Conservation (phyloP, 2,888 invertebrate species). For the Epicampocera succincta region DNA sequence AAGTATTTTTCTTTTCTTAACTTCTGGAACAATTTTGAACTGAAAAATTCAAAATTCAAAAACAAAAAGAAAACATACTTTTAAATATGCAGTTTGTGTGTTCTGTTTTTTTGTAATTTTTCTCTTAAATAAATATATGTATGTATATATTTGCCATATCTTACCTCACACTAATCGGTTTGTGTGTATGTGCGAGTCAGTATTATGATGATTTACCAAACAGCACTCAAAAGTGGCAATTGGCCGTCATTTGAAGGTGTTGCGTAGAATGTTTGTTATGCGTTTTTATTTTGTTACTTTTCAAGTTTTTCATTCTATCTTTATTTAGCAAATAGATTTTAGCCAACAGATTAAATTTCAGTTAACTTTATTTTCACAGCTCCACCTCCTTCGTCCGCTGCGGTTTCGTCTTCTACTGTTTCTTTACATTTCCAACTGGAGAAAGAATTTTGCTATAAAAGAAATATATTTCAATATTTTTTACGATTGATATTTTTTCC, state of each 20-base stretch:
- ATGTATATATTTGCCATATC: background rate
- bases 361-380: conserved; percentile 41
- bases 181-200: background rate
- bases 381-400: conserved; percentile 15
- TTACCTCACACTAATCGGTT: background rate
- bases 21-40: too few relatives aligned
- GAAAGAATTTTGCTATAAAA: conserved; percentile 31
- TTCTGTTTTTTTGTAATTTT: background rate
- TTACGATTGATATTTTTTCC: conserved; percentile 59
- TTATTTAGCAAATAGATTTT: conserved; percentile 57
- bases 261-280: conserved; percentile 55
- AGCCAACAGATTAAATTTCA: conserved; percentile 62
- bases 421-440: conserved; percentile 19
- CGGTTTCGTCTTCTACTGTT: background rate
- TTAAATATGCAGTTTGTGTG: background rate
- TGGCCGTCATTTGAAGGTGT: conserved; percentile 68
- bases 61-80: too few relatives aligned
- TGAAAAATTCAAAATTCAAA: too few relatives aligned
- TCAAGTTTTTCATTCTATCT: conserved; percentile 26
- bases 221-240: conserved; percentile 67
- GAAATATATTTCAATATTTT: conserved; percentile 63
- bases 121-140: background rate
- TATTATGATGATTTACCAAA: conserved; percentile 55
- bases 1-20: too few relatives aligned
- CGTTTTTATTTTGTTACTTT: conserved; percentile 17